phyloP scores from a whole-genome alignment of 2,797 vertebrate species.

The Gallinago nigripennis region DNA sequence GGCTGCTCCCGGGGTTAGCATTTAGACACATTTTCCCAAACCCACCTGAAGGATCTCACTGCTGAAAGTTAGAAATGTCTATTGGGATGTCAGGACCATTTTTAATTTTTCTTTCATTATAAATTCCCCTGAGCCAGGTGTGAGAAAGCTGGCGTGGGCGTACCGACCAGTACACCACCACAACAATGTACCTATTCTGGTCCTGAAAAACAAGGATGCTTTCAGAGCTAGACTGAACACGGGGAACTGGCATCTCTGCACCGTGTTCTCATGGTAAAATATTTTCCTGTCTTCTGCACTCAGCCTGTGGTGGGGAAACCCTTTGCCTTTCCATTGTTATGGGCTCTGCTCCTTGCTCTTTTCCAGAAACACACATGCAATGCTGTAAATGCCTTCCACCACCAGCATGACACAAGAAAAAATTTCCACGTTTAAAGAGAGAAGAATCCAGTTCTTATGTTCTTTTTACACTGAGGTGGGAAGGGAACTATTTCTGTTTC shows the following conservation, averaged over 20 bases:
- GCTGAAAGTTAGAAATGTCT: not conserved
- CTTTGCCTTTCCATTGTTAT: not conserved
- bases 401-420: not conserved
- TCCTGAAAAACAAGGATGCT: not conserved
- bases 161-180: not conserved
- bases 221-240: not conserved
- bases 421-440: not conserved
- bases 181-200: not conserved
- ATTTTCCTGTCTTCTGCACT: not conserved
- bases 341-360: not conserved
- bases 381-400: not conserved
- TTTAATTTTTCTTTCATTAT: not conserved
- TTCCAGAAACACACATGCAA: not conserved
- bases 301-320: not conserved
- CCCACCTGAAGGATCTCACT: not conserved
- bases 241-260: not conserved
- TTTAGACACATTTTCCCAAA: not conserved
- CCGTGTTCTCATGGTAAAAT: accelerated
- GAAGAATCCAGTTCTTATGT: accelerated
- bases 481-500: not conserved
- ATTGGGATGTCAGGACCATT: not conserved
- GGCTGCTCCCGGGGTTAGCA: not conserved
- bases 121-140: not conserved
- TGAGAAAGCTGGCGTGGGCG: not conserved
- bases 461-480: not conserved